Percentiles rank a stretch among this genome's conserved stretches.
Conservation (phyloP, 2,113 vertebrate genomes). For the Campylorhamphus procurvoides region DNA sequence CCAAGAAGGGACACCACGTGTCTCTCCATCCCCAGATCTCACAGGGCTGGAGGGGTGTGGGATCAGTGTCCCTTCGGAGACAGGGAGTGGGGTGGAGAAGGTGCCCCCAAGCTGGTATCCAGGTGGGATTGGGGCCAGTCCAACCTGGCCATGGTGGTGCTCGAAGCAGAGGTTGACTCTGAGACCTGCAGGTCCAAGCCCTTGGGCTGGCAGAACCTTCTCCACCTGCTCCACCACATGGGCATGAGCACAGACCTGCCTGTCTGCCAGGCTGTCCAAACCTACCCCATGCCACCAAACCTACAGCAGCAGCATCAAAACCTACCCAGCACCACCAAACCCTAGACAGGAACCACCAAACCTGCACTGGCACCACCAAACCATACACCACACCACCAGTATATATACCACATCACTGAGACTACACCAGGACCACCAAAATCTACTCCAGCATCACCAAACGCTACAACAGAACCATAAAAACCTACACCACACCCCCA, state of each 20-base stretch:
- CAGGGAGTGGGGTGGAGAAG: background rate
- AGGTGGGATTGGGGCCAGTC: background rate
- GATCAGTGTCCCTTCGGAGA: background rate
- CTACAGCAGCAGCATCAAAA: background rate
- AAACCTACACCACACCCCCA: background rate
- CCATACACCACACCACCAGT: too few relatives aligned
- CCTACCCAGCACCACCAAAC: background rate
- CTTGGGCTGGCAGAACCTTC: background rate
- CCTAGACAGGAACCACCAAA: background rate
- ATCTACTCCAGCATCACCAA: accelerated
- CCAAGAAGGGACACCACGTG: background rate
- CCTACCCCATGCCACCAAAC: background rate
- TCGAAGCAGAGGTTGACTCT: background rate
- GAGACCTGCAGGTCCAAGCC: background rate
- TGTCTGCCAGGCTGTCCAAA: background rate
- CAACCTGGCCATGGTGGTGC: background rate
- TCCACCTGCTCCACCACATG: background rate
- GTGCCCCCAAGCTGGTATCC: background rate
- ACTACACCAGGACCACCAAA: background rate
- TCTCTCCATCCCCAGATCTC: background rate
- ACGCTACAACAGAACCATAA: background rate
- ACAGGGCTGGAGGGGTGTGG: background rate
- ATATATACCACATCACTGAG: too few relatives aligned
- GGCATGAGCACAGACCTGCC: background rate
- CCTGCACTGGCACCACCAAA: background rate